A percentile compares a stretch with the other conserved stretches of the same genome.
These are phyloP conservation scores for Cyclura pinguis DNA, from an alignment of 2,797 vertebrate genomes.

Conservation along the genomic window DNA sequence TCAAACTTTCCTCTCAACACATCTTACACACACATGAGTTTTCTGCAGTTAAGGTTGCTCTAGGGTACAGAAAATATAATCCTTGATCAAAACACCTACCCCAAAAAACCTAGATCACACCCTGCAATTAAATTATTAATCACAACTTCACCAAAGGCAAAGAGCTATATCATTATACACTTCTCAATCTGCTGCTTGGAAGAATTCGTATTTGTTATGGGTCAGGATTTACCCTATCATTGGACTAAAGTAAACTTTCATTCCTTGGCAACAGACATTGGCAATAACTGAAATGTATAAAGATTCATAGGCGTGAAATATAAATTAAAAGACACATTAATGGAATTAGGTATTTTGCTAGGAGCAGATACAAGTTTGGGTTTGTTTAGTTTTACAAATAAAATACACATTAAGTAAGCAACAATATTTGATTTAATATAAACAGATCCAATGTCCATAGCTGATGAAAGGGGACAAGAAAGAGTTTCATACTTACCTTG, in stretches of 20 bases:
- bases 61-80: slow-evolving; percentile 30
- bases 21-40: slow-evolving; percentile 28
- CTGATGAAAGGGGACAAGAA: background rate
- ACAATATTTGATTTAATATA: background rate
- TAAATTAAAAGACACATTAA: background rate
- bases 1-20: slow-evolving; percentile 18
- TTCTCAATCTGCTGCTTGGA: background rate
- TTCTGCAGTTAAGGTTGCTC: slow-evolving; percentile 35
- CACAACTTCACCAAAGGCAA: slow-evolving; percentile 17
- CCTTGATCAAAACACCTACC: slow-evolving; percentile 18
- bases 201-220: background rate
- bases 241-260: background rate
- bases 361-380: background rate
- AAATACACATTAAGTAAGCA: background rate
- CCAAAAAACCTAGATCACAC: slow-evolving; percentile 15
- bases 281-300: background rate
- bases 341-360: slow-evolving; percentile 6
- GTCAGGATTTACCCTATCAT: background rate
- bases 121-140: slow-evolving; percentile 28
- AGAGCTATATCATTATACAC: background rate
- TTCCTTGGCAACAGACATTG: slow-evolving; percentile 13
- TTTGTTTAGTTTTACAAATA: slow-evolving; percentile 4
- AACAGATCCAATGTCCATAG: background rate
- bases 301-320: slow-evolving; percentile 3
- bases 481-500: slow-evolving; percentile 86